Evolutionary conservation across 2,888 invertebrate genomes (phyloP), one percentile per base, ranked within the genome.

Genomic region (Drosophila differens): DNA sequence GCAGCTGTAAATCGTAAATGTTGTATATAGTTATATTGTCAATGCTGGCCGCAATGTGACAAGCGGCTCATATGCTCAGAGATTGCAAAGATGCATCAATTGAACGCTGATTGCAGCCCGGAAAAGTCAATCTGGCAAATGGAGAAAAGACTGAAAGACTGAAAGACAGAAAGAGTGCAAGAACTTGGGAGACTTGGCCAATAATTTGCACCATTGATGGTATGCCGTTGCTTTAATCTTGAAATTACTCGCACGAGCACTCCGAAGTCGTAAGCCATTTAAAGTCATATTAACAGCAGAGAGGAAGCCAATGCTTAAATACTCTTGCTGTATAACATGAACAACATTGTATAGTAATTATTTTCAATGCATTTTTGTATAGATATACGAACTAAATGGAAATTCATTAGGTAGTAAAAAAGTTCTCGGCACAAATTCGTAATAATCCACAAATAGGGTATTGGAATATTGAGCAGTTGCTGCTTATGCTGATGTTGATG

Each of bases 221-320:
- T 76, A 70, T 81, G 85, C 84, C 84, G 84, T 85, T 85, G 84
- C 82, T 69, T 75, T 85, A 85, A 77, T 76, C 74, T 77, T 76
- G 22, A 41, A 60, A 81, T 73, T 63, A 73, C 64, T 68, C 41
- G 53, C 52, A 66, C 47, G 53, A 63, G n/a, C 37, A 58, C 58
- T 41, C 44, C 58, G 22, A 55, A 25, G 62, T 32, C 41, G 22
- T 19, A 65, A 47, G 51, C 63, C 71, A 82, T 82, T 81, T 78
- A 81, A 81, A 79, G 76, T 47, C 68, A 76, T 76, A 81, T 81
- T 76, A 81, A 61, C 47, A 41, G 58, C 53, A 39, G 22, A 62
- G 52, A 51, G 25, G 37, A 19, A 33, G 28, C n/a, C 61, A 61
- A 25, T 22, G 22, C 7, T 12, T 10, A 19, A 63, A 71, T 63